These are phyloP conservation scores for Todiramphus chloris DNA, from an alignment of 2,113 vertebrate genomes.

Conservation along the genomic window DNA sequence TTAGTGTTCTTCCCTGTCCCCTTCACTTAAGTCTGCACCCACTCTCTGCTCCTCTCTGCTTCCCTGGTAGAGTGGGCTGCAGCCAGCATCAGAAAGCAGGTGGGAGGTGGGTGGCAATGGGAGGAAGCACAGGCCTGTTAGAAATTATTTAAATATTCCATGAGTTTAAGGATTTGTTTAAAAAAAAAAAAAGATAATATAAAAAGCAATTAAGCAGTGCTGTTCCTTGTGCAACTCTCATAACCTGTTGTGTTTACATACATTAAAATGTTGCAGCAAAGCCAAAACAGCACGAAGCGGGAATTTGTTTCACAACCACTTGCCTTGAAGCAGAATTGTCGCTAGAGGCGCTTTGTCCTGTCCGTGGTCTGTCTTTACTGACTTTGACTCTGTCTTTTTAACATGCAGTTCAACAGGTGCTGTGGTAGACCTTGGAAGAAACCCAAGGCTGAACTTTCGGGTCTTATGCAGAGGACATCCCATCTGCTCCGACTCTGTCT, in stretches of 20 bases:
- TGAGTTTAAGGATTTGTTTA: too few relatives aligned
- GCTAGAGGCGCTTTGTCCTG: background rate
- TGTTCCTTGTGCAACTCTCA: background rate
- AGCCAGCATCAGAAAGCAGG: background rate
- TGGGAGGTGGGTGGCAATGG: too few relatives aligned
- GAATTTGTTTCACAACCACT: background rate
- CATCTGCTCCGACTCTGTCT: background rate
- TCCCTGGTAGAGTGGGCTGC: background rate
- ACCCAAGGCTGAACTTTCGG: background rate
- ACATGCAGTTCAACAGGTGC: too few relatives aligned
- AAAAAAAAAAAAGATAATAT: too few relatives aligned
- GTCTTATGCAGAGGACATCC: background rate
- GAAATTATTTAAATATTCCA: too few relatives aligned
- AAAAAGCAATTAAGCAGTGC: too few relatives aligned
- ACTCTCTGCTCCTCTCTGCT: background rate
- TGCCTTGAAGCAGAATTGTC: background rate
- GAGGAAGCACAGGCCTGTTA: too few relatives aligned
- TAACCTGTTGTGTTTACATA: background rate
- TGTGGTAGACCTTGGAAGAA: background rate
- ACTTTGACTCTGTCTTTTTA: background rate
- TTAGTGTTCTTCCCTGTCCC: background rate
- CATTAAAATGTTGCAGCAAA: background rate
- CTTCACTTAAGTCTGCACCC: background rate
- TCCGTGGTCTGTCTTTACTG: fast-evolving
- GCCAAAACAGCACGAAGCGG: background rate